These are phyloP conservation scores for human DNA, from an alignment of 2,113 vertebrate genomes.

Conservation along the genomic window GRCh38 chr3:170643501-170644000, in stretches of 20 bases:
- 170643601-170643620: not conserved
- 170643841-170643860: not conserved
- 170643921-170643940: not conserved
- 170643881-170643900: not conserved
- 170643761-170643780: not conserved
- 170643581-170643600: not conserved
- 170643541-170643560: not conserved
- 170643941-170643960: not conserved
- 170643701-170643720: not conserved
- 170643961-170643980: not conserved
- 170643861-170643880: not conserved
- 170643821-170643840: not conserved
- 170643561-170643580: slow-evolving; percentile 8
- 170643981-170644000: not conserved
- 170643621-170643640: not conserved
- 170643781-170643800: not conserved
- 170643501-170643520: slow-evolving; percentile 32
- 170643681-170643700: not conserved
- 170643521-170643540: not conserved
- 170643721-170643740: not conserved
- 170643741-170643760: not conserved
- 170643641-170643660: not conserved
- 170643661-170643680: not conserved
- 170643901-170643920: not conserved
- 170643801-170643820: not conserved